Evolutionary conservation across 2,113 vertebrate genomes (phyloP).

Genomic region (Pterocles orientalis): DNA sequence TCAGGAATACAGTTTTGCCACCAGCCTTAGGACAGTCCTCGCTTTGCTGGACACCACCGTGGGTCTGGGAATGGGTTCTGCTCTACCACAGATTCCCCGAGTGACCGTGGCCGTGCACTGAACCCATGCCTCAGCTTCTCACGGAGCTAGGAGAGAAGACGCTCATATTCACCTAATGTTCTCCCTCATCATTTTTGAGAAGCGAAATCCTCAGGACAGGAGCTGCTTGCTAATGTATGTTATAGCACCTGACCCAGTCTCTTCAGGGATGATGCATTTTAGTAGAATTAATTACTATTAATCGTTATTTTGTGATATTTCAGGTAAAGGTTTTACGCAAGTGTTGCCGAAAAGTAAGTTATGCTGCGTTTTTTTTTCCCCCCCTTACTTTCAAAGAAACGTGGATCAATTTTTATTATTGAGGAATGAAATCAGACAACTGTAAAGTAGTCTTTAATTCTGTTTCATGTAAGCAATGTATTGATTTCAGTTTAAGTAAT

Average conservation of each 20-base stretch:
- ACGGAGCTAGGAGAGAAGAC: neutral
- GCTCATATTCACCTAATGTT: neutral
- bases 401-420: slow-evolving; percentile 12
- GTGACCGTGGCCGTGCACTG: neutral
- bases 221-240: neutral
- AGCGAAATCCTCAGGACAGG: neutral
- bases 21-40: neutral
- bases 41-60: neutral
- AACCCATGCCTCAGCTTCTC: neutral
- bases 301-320: neutral
- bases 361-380: neutral
- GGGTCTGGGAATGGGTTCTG: neutral
- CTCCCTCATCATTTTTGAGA: neutral
- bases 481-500: slow-evolving; percentile 28
- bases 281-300: neutral
- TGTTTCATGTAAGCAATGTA: neutral
- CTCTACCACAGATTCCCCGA: no score
- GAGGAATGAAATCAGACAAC: slow-evolving; percentile 10
- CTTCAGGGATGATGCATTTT: neutral
- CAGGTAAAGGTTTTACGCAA: neutral
- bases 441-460: neutral
- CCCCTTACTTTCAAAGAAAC: neutral
- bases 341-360: neutral
- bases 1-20: neutral
- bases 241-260: neutral